Base-by-base conservation (phyloP, 2,113 vertebrate genomes). In the Aviceda subcristata region DNA sequence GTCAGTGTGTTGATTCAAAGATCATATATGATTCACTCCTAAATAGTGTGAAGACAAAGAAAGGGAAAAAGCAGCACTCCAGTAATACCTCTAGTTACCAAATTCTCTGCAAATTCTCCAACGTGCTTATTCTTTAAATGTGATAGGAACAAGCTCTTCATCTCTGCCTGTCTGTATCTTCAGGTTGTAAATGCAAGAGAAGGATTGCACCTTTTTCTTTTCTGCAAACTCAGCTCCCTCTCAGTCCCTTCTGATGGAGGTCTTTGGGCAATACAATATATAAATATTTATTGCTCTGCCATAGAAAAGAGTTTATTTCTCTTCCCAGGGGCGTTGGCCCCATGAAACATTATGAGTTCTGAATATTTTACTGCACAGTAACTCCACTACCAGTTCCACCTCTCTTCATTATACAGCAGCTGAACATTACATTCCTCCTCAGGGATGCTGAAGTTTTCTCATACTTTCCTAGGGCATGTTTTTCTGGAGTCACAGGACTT, bases 271-370 rank as follows among this genome's bases (percentile, higher is more conserved):
- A 88, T 72, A 60, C 3, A 0, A 81, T 75, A 53, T 53, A 94
- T 88, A 95, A 97, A 97, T 97, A 96, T 94, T 94, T 96, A 94
- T 93, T 89, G 57, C 45, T 91, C 24, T 94, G 76, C 45, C 77
- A 76, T n/a, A 87, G 87, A 66, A 91, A 92, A 88, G 69, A 81
- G 91, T 95, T 95, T 94, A 82, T 93, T 94, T 94, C 39, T 79
- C 24, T 94, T 94, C 77, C 80, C 74, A 66, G 73, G 90, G 73
- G 94, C 94, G 91, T 36, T 82, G 84, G 77, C 41, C 64, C 84
- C 81, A 87, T 94, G 94, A 92, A 97, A 94, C 32, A 30, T 94
- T 91, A 92, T 73, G 92, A 69, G 80, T 96, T 92, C 86, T 3
- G 22, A 94, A 91, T 89, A 94, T 91, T 87, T 95, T 94, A 85